These are phyloP conservation scores for Sorex fumeus DNA, from an alignment of 2,113 vertebrate genomes.

Conservation along the genomic window DNA sequence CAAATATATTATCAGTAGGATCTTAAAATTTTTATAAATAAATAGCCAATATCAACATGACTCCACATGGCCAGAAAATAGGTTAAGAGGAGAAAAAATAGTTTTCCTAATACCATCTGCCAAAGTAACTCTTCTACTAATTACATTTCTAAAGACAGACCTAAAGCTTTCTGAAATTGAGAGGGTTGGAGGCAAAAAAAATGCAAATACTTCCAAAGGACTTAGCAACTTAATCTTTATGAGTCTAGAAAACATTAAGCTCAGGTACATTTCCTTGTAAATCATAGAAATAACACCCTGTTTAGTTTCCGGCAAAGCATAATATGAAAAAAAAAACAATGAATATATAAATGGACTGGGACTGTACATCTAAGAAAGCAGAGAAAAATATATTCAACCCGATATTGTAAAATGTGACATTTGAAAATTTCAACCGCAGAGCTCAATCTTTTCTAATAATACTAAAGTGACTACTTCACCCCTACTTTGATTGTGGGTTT, in stretches of 20 bases:
- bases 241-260: not conserved
- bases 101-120: not conserved
- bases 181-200: not conserved
- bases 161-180: not conserved
- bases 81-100: not conserved
- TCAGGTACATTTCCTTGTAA: not conserved
- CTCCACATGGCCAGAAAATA: not conserved
- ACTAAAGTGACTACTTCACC: not conserved
- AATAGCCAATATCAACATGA: not conserved
- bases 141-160: conserved; percentile 8
- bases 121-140: not conserved
- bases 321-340: conserved; percentile 8
- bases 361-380: not conserved
- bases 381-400: not conserved
- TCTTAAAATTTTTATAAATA: not conserved
- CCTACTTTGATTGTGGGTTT: not conserved
- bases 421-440: not conserved
- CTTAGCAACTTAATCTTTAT: not conserved
- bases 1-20: not conserved
- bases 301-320: not conserved
- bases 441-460: not conserved
- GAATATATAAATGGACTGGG: not conserved
- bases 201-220: not conserved
- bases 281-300: not conserved
- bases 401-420: not conserved